A percentile compares a stretch with the other conserved stretches of the same genome.
These are phyloP conservation scores for Melanaphis sacchari DNA, from an alignment of 1,140 invertebrate species.

Conservation along the genomic window DNA sequence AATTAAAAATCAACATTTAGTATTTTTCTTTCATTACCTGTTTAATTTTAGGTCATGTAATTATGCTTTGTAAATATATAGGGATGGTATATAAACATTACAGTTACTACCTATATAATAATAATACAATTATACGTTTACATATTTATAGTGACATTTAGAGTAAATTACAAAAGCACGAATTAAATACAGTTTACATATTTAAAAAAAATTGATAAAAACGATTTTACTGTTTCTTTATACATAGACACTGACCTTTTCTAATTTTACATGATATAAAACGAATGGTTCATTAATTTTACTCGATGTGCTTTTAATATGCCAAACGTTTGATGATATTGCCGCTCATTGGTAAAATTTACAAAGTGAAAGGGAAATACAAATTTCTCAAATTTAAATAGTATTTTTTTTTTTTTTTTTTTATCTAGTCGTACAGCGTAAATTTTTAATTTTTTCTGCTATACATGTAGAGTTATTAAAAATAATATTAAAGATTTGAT, in stretches of 20 bases:
- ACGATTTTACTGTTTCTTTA: neutral
- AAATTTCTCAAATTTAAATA: too few species aligned
- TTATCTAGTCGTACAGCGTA: neutral
- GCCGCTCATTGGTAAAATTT: too few species aligned
- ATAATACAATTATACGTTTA: neutral
- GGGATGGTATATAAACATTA: neutral
- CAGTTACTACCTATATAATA: neutral
- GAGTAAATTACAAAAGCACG: neutral
- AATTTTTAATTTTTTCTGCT: neutral
- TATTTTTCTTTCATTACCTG: neutral
- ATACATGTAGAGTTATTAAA: neutral
- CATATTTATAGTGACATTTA: neutral
- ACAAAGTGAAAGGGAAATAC: too few species aligned
- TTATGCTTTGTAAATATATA: neutral
- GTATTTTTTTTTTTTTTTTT: too few species aligned
- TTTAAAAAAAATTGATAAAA: neutral
- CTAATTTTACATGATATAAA: neutral
- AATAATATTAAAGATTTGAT: neutral
- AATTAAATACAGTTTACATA: neutral
- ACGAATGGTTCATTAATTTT: neutral
- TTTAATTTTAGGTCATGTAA: neutral
- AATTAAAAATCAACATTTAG: slow-evolving; percentile 12
- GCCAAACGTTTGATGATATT: too few species aligned
- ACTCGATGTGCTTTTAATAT: neutral
- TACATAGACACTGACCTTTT: neutral